A percentile compares a stretch with the other conserved stretches of the same genome.
These are phyloP conservation scores for Rhinichthys osculus DNA, from an alignment of 2,797 vertebrate species.

Conservation along the genomic window DNA sequence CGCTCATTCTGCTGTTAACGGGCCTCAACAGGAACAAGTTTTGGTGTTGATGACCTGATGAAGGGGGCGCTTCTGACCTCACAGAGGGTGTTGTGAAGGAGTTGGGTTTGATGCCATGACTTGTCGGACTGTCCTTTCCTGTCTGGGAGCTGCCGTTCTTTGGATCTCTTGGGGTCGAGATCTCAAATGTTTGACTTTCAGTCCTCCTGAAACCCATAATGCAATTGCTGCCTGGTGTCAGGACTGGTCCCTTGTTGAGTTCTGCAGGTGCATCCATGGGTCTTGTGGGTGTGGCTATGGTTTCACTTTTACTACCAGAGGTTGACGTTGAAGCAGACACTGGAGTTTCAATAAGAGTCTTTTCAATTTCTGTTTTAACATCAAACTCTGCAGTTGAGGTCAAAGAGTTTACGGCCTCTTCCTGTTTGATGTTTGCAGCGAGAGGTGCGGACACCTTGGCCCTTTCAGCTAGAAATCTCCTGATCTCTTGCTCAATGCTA, in stretches of 20 bases:
- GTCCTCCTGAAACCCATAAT: constrained; percentile 43
- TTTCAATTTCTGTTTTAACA: constrained; percentile 72
- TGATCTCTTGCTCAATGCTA: constrained; percentile 95
- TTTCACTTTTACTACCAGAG: neutral
- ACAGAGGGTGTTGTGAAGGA: constrained; percentile 2
- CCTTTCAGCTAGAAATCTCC: constrained; percentile 91
- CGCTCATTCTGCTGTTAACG: constrained; percentile 65
- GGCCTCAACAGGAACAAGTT: constrained; percentile 64
- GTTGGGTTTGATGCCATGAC: constrained; percentile 9
- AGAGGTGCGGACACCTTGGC: constrained; percentile 80
- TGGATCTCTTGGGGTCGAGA: constrained; percentile 28
- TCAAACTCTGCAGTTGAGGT: constrained; percentile 55
- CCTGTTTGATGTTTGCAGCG: constrained; percentile 54
- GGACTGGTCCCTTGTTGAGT: constrained; percentile 24
- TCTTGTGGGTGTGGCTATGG: neutral
- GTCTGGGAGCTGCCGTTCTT: constrained; percentile 40
- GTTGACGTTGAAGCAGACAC: constrained; percentile 52
- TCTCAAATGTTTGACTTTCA: constrained; percentile 25
- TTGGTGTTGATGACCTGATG: constrained; percentile 42
- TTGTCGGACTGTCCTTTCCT: constrained; percentile 44
- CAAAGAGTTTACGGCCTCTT: constrained; percentile 14
- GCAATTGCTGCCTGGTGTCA: constrained; percentile 21
- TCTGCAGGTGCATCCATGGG: neutral
- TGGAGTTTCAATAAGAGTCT: constrained; percentile 55
- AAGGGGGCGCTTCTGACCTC: constrained; percentile 1